phyloP scores from a whole-genome alignment of 1,140 invertebrate genomes.

The Platyura marginata region DNA sequence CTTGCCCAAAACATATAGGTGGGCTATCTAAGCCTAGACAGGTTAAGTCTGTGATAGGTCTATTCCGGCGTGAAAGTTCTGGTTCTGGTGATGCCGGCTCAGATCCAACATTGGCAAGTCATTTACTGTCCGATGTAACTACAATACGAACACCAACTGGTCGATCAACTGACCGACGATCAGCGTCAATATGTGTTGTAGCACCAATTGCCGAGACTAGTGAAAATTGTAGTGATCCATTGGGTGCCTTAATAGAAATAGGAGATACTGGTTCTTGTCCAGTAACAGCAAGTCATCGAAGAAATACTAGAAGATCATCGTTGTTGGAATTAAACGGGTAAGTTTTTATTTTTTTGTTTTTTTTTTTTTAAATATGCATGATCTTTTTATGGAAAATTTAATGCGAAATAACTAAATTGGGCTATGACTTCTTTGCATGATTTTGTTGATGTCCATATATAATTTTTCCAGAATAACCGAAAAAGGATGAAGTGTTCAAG shows the following conservation, averaged over 20 bases:
- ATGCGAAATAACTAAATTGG: no score
- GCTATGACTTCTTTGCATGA: no score
- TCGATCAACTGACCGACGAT: constrained; percentile 16
- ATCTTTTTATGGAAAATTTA: no score
- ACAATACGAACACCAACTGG: constrained; percentile 9
- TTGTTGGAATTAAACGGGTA: constrained; percentile 49
- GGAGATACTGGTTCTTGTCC: constrained; percentile 18
- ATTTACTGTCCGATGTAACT: background rate
- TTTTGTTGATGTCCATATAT: no score
- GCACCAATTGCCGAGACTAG: constrained; percentile 6
- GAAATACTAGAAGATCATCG: constrained; percentile 41
- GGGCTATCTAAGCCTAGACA: constrained; percentile 50
- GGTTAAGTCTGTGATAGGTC: constrained; percentile 50
- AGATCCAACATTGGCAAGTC: constrained; percentile 11
- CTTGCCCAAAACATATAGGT: constrained; percentile 23
- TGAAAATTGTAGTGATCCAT: constrained; percentile 8
- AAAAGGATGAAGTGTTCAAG: background rate
- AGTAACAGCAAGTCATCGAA: constrained; percentile 31
- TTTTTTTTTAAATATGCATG: no score
- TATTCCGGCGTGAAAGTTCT: constrained; percentile 44
- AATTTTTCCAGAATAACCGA: background rate
- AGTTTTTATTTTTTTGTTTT: no score
- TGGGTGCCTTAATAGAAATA: background rate
- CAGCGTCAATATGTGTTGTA: constrained; percentile 9
- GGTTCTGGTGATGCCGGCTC: constrained; percentile 29